Conservation (phyloP, 2,113 vertebrate species). For the Prietella phreatophila region DNA sequence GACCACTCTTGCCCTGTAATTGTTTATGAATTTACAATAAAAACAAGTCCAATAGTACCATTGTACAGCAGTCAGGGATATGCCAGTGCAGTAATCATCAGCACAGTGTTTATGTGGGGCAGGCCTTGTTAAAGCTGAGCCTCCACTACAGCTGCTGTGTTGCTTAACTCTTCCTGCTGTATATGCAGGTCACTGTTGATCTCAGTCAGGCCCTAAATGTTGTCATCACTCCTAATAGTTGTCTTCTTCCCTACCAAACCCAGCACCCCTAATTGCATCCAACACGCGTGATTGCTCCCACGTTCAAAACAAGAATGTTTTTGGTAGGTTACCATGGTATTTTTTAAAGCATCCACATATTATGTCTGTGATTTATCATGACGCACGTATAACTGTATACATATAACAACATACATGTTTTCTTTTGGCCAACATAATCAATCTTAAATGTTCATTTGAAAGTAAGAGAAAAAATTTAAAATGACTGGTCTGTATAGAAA, state of each 20-base stretch:
- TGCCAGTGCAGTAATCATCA: slow-evolving; percentile 34
- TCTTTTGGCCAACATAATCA: not conserved
- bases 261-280: not conserved
- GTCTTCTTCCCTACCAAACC: not conserved
- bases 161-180: slow-evolving; percentile 5
- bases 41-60: slow-evolving; percentile 40
- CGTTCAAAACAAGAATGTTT: not conserved
- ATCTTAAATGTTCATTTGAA: not conserved
- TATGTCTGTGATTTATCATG: not conserved
- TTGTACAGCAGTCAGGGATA: slow-evolving; percentile 24
- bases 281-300: not conserved
- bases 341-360: not conserved
- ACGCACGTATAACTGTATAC: not conserved
- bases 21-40: slow-evolving; percentile 30
- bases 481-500: not conserved
- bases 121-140: slow-evolving; percentile 28
- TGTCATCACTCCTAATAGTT: slow-evolving; percentile 24
- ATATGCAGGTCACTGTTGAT: slow-evolving; percentile 26
- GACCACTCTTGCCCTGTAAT: slow-evolving; percentile 19
- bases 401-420: not conserved
- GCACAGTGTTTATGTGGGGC: slow-evolving; percentile 32
- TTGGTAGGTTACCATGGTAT: not conserved
- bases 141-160: slow-evolving; percentile 21
- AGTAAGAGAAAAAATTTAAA: not conserved
- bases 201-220: slow-evolving; percentile 22